Percentiles rank a stretch among this genome's conserved stretches.
Evolutionary conservation across 2,113 vertebrate genomes (phyloP).

Genomic region (Cyanoramphus novaezelandiae): DNA sequence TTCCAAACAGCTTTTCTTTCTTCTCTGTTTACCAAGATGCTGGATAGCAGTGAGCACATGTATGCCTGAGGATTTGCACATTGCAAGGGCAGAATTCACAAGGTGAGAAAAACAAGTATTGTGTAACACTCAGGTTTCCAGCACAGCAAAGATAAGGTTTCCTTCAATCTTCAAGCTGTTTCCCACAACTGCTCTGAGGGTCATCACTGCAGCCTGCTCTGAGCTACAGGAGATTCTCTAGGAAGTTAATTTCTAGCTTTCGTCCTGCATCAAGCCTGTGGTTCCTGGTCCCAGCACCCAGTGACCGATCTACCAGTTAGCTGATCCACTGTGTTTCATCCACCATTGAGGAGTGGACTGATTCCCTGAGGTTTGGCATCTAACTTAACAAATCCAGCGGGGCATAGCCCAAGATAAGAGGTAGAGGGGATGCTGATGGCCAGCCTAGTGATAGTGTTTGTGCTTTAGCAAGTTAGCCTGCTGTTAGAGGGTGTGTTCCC

Average conservation of each 20-base stretch:
- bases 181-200: background rate
- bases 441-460: background rate
- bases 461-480: background rate
- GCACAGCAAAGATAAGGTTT: background rate
- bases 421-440: background rate
- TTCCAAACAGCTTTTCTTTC: background rate
- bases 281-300: background rate
- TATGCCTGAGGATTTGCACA: background rate
- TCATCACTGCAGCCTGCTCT: background rate
- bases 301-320: background rate
- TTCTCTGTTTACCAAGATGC: background rate
- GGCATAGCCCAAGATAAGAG: slow-evolving; percentile 13
- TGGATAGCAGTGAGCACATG: background rate
- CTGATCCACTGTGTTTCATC: background rate
- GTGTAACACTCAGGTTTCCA: background rate
- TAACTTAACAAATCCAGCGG: background rate
- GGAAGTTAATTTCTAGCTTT: background rate
- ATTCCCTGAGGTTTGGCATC: background rate
- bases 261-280: background rate
- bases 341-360: background rate
- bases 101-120: slow-evolving; percentile 28
- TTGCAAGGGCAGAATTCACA: slow-evolving; percentile 9
- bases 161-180: background rate
- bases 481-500: background rate
- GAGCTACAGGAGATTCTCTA: background rate